Evolutionary conservation across 2,888 invertebrate genomes (phyloP).

Genomic region (Eupithecia subfuscata): DNA sequence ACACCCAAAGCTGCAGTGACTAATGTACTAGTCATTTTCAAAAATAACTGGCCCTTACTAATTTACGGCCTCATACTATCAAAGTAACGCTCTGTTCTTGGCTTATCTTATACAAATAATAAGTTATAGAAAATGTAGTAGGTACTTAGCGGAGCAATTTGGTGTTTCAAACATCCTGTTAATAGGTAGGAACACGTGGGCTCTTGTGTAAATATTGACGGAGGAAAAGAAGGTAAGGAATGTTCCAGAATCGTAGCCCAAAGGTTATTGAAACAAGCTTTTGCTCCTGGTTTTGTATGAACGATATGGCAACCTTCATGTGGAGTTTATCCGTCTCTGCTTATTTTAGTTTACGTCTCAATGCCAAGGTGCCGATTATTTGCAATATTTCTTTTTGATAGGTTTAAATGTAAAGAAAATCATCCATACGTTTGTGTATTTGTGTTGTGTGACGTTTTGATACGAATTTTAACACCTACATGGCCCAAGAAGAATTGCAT

Average conservation of each 20-base stretch:
- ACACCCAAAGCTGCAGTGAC: constrained; percentile 71
- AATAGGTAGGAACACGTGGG: constrained; percentile 73
- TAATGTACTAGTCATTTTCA: constrained; percentile 77
- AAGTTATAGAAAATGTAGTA: constrained; percentile 76
- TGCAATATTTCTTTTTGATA: not conserved
- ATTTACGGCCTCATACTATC: constrained; percentile 75
- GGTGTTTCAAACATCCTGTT: constrained; percentile 79
- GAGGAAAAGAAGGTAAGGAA: constrained; percentile 51
- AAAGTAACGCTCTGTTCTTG: constrained; percentile 68
- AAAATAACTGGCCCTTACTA: constrained; percentile 73
- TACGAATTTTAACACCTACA: not conserved
- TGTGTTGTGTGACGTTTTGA: not conserved
- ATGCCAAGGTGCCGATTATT: not conserved
- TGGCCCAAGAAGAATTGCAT: too few relatives aligned
- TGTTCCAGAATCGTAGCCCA: not conserved
- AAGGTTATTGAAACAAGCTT: constrained; percentile 6
- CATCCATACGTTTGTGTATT: too few relatives aligned
- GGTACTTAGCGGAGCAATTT: constrained; percentile 72
- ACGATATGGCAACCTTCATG: not conserved
- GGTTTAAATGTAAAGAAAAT: not conserved
- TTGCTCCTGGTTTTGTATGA: not conserved
- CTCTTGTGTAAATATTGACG: constrained; percentile 73
- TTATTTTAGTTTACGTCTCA: not conserved
- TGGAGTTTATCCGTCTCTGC: not conserved
- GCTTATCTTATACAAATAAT: constrained; percentile 78